Percentiles rank a stretch among this genome's conserved stretches.
Evolutionary conservation across 2,113 vertebrate species (phyloP).

Genomic region (Phyllostomus hastatus): DNA sequence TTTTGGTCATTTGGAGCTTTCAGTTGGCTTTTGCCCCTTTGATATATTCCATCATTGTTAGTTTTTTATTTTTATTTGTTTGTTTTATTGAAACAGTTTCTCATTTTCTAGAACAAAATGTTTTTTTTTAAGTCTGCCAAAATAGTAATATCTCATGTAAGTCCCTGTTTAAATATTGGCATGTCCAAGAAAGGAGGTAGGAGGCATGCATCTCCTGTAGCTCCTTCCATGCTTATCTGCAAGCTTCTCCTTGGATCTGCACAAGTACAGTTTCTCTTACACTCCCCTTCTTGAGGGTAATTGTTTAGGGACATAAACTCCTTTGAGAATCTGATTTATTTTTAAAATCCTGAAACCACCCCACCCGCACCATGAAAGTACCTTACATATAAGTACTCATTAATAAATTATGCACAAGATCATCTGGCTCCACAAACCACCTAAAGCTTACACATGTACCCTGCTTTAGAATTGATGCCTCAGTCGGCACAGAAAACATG

Average conservation of each 20-base stretch:
- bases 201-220: not conserved
- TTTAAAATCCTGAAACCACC: not conserved
- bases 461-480: not conserved
- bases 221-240: not conserved
- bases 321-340: not conserved
- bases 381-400: not conserved
- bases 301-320: not conserved
- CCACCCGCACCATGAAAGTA: not conserved
- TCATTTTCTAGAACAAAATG: not conserved
- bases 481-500: not conserved
- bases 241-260: not conserved
- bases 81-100: not conserved
- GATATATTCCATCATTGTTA: not conserved
- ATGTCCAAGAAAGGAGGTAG: not conserved
- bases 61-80: not conserved
- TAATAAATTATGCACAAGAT: not conserved
- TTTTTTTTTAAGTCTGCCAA: not conserved
- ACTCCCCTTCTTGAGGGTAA: not conserved
- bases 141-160: not conserved
- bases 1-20: not conserved
- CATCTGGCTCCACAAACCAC: not conserved
- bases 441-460: not conserved
- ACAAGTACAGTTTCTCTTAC: not conserved
- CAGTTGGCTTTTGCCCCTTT: not conserved
- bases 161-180: not conserved